These are phyloP conservation scores for Sakesphorus luctuosus DNA, from an alignment of 2,113 vertebrate genomes.

Conservation along the genomic window DNA sequence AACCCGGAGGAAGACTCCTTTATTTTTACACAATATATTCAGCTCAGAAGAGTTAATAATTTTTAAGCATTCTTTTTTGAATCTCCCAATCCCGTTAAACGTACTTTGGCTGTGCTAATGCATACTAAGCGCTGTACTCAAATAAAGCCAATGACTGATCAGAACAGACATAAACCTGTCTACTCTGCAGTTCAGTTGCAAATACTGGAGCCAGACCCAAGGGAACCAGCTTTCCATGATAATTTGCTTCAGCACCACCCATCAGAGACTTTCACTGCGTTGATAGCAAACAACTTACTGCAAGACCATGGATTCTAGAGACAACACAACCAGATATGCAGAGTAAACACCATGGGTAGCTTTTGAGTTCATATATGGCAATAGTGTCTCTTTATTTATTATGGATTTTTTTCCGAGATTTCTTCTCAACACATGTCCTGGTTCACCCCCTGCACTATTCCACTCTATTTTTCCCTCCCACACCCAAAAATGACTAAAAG, in stretches of 20 bases:
- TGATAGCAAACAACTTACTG: slow-evolving; percentile 74
- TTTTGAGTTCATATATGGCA: slow-evolving; percentile 79
- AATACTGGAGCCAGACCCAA: slow-evolving; percentile 67
- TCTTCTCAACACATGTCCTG: slow-evolving; percentile 63
- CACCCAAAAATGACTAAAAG: slow-evolving; percentile 44
- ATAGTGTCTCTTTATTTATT: slow-evolving; percentile 76
- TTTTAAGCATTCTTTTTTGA: slow-evolving; percentile 16
- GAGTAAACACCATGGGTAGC: slow-evolving; percentile 77
- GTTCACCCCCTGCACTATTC: slow-evolving; percentile 21
- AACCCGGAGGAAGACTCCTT: slow-evolving; percentile 66
- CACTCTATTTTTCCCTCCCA: slow-evolving; percentile 51
- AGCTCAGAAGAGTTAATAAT: slow-evolving; percentile 5
- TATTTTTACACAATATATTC: slow-evolving; percentile 54
- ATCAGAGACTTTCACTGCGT: slow-evolving; percentile 47
- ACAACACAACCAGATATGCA: slow-evolving; percentile 81
- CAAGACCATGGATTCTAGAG: slow-evolving; percentile 75
- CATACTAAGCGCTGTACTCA: slow-evolving; percentile 41
- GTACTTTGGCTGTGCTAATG: slow-evolving; percentile 59
- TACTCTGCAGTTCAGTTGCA: slow-evolving; percentile 41
- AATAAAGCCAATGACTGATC: slow-evolving; percentile 50
- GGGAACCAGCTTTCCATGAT: slow-evolving; percentile 63
- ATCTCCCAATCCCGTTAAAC: neutral
- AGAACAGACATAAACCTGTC: slow-evolving; percentile 55
- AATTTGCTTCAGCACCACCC: slow-evolving; percentile 45
- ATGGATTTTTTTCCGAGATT: slow-evolving; percentile 33